Conservation (phyloP, 2,888 invertebrate species). For the Ophioninae sp. region DNA sequence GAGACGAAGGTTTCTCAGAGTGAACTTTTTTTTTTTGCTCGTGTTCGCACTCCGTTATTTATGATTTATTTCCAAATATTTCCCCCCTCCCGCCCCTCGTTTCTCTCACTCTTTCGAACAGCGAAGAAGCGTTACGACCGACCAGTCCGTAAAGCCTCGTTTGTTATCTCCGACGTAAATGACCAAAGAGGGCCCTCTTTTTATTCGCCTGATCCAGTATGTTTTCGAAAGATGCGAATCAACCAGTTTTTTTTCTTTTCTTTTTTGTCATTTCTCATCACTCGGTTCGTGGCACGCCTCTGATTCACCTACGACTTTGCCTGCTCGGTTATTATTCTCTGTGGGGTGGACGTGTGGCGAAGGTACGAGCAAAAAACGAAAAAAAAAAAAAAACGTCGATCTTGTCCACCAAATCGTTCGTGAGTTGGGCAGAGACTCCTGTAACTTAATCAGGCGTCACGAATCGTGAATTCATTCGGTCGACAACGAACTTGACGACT, state of each 20-base stretch:
- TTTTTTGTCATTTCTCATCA: slow-evolving; percentile 27
- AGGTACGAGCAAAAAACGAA: neutral
- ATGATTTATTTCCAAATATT: slow-evolving; percentile 61
- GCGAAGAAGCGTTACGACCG: neutral
- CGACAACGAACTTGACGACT: neutral
- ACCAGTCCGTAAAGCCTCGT: slow-evolving; percentile 49
- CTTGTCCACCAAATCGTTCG: slow-evolving; percentile 21
- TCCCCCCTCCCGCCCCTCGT: neutral
- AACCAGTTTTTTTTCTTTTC: slow-evolving; percentile 58
- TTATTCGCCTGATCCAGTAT: slow-evolving; percentile 70
- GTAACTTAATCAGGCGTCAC: slow-evolving; percentile 34
- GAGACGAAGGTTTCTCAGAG: slow-evolving; percentile 33
- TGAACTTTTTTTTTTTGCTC: slow-evolving; percentile 13
- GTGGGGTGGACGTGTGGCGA: neutral
- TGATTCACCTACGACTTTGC: slow-evolving; percentile 35
- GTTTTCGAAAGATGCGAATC: slow-evolving; percentile 78
- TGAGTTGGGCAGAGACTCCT: neutral
- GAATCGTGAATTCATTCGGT: slow-evolving; percentile 6
- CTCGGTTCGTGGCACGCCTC: slow-evolving; percentile 43
- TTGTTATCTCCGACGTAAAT: slow-evolving; percentile 67
- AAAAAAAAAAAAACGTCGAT: slow-evolving; percentile 11
- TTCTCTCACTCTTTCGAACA: neutral
- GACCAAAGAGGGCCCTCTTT: slow-evolving; percentile 65
- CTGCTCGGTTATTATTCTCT: slow-evolving; percentile 53
- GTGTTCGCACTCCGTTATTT: slow-evolving; percentile 53